Evolutionary conservation across 2,888 invertebrate genomes (phyloP), one percentile per base, ranked within the genome.

Genomic region (Hoplodrina blanda): DNA sequence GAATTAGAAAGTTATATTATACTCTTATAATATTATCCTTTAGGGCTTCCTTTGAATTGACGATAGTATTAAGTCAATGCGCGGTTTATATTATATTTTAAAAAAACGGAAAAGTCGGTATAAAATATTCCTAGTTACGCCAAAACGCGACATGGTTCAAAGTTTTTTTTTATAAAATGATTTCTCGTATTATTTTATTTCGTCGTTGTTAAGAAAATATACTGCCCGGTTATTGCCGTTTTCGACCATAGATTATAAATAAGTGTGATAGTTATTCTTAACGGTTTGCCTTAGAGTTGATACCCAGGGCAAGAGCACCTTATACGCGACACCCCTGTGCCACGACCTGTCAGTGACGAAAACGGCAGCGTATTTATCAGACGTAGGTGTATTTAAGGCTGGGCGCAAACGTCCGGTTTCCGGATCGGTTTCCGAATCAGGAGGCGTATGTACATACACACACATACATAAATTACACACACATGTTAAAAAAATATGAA

Each of bases 171-270:
- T 67, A 66, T 61, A 19, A 63, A 76, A 62, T 65, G 1, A 60
- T 76, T 74, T 71, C 54, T 76, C 10, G 66, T 73, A 74, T 63
- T 69, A 63, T 66, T 44, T 41, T n/a, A n/a, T 72, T 73, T 73
- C 53, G 64, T 80, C 68, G 76, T 84, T 84, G n/a, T 81, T 81
- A 87, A 84, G 82, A 67, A 80, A 83, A 79, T 82, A 83, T 86
- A 89, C 89, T 89, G 88, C 87, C 87, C 84, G 79, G 79, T 86
- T 87, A 80, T 83, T 80, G 82, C 83, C 81, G 80, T 85, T 80
- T 81, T 72, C 57, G 82, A 83, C 69, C 80, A 76, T 84, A 82
- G 75, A 77, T 73, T 80, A 73, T 82, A 70, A 71, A 69, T 77
- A 82, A 76, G 76, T 79, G 72, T 78, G 78, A 78, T 83, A 78